Conservation (phyloP, 1,140 invertebrate species). For the Oscheius sp. region DNA sequence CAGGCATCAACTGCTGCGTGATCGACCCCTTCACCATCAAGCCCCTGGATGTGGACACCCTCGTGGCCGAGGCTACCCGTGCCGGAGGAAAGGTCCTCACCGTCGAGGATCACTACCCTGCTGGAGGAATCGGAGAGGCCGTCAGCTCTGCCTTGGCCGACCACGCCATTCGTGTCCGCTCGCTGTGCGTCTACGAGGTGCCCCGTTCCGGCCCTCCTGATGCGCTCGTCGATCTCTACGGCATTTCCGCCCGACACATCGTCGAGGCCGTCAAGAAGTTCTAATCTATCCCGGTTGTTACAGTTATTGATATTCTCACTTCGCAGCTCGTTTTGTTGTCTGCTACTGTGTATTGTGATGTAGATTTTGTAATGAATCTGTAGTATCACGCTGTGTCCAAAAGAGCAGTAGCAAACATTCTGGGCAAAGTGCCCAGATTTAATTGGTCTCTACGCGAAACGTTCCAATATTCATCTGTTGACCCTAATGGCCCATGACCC, state of each 20-base stretch:
- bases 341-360: too few species aligned
- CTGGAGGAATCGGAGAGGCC: conserved; percentile 91
- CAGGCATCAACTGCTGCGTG: conserved; percentile 48
- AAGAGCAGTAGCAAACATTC: too few species aligned
- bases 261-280: conserved; percentile 67
- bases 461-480: too few species aligned
- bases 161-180: conserved; percentile 76
- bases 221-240: conserved; percentile 81
- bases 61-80: conserved; percentile 76
- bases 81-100: conserved; percentile 80
- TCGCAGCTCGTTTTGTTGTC: too few species aligned
- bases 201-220: conserved; percentile 85
- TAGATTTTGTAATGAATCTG: too few species aligned
- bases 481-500: too few species aligned
- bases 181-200: conserved; percentile 78
- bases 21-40: conserved; percentile 70
- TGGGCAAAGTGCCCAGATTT: too few species aligned
- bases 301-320: neutral
- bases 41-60: conserved; percentile 78
- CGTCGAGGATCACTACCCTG: conserved; percentile 94
- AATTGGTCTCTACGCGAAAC: too few species aligned
- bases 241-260: conserved; percentile 79
- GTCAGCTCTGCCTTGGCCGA: conserved; percentile 70
- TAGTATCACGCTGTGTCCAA: too few species aligned
- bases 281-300: conserved; percentile 5